Conservation (phyloP, 2,797 vertebrate species). For the Cossypha caffra region DNA sequence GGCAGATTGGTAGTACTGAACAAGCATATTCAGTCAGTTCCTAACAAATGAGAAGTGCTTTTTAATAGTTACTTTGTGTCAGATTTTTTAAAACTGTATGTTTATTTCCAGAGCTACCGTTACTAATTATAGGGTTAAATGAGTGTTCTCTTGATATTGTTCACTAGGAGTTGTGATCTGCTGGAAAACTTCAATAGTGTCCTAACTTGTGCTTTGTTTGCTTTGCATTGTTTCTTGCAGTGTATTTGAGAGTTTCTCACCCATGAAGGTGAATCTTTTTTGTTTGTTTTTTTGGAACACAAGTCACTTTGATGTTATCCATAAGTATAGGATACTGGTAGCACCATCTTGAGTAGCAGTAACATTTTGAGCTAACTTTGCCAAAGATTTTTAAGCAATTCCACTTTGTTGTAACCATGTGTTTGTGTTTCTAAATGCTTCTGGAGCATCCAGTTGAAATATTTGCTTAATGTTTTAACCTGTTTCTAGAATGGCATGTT, state of each 20-base stretch:
- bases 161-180: background rate
- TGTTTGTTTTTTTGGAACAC: background rate
- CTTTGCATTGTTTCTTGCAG: background rate
- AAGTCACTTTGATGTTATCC: background rate
- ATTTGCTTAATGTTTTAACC: background rate
- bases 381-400: background rate
- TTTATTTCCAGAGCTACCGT: background rate
- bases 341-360: background rate
- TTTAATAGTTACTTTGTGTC: background rate
- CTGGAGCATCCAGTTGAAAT: background rate
- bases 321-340: rapidly evolving
- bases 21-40: background rate
- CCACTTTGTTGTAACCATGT: background rate
- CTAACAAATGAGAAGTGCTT: background rate
- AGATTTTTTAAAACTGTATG: background rate
- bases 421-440: background rate
- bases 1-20: background rate
- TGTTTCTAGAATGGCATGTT: background rate
- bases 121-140: background rate
- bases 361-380: background rate
- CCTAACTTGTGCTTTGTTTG: background rate
- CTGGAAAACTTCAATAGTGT: background rate
- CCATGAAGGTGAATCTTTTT: background rate
- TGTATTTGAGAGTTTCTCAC: background rate
- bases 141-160: background rate